Conservation (phyloP, 2,888 invertebrate species). For the Griposia aprilina region DNA sequence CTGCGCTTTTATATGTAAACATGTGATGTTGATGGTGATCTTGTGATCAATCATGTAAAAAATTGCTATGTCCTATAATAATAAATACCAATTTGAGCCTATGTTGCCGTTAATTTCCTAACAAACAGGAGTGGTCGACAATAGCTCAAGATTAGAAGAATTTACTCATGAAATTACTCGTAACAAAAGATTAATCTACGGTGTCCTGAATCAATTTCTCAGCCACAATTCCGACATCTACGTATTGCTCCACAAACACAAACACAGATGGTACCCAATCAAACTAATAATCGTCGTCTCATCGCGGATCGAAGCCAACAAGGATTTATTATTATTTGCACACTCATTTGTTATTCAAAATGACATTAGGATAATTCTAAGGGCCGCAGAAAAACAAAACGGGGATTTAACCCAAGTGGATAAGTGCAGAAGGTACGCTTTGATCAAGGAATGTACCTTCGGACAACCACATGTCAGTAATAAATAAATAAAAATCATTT, state of each 20-base stretch:
- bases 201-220: not conserved
- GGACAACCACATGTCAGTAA: not conserved
- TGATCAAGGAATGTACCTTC: not conserved
- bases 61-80: not conserved
- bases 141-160: not conserved
- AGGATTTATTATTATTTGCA: slow-evolving; percentile 61
- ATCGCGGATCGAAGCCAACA: slow-evolving; percentile 26
- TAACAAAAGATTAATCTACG: not conserved
- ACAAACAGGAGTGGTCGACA: not conserved
- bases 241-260: slow-evolving; percentile 23
- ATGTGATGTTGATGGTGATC: too few species aligned
- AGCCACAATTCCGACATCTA: slow-evolving; percentile 11
- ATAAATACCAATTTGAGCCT: not conserved
- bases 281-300: slow-evolving; percentile 32
- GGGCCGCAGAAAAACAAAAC: slow-evolving; percentile 53
- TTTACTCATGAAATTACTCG: not conserved
- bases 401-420: not conserved
- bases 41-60: not conserved
- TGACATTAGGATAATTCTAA: slow-evolving; percentile 57
- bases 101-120: not conserved
- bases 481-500: not conserved
- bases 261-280: slow-evolving; percentile 43
- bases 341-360: slow-evolving; percentile 68
- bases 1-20: too few species aligned
- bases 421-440: slow-evolving; percentile 25